Conservation (phyloP, 1,140 invertebrate genomes). For the Ceratina japonica region DNA sequence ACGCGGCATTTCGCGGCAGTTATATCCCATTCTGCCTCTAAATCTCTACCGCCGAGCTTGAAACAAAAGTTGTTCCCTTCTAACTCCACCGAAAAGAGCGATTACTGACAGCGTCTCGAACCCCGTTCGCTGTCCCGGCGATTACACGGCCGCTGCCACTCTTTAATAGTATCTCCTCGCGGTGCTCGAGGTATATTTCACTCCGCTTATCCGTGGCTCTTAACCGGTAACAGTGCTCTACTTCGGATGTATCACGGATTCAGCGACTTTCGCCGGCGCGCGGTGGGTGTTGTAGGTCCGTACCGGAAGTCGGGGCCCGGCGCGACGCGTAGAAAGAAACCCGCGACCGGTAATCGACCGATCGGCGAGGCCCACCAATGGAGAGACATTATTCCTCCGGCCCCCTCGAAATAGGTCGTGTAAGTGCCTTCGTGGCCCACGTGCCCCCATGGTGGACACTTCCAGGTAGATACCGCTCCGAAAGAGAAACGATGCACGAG, state of each 20-base stretch:
- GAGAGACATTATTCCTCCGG: conserved; percentile 70
- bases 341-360: conserved; percentile 53
- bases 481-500: conserved; percentile 14
- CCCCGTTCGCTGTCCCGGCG: no score
- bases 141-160: no score
- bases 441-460: conserved; percentile 56
- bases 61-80: background rate
- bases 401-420: conserved; percentile 62
- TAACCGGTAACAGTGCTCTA: conserved; percentile 43
- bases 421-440: conserved; percentile 62
- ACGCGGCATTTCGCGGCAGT: conserved; percentile 8
- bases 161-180: no score
- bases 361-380: conserved; percentile 66
- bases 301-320: conserved; percentile 48
- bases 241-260: conserved; percentile 46
- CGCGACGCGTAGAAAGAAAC: conserved; percentile 28
- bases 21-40: background rate
- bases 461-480: conserved; percentile 62
- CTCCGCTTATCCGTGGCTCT: conserved; percentile 43
- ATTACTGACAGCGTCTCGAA: no score
- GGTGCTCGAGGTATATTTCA: conserved; percentile 41
- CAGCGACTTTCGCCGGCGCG: conserved; percentile 41
- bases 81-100: no score
- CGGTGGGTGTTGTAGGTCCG: background rate
- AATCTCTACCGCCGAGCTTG: background rate